A percentile compares a stretch with the other conserved stretches of the same genome.
Evolutionary conservation across 2,797 vertebrate genomes (phyloP).

Genomic region (Sebastes hopkinsi): DNA sequence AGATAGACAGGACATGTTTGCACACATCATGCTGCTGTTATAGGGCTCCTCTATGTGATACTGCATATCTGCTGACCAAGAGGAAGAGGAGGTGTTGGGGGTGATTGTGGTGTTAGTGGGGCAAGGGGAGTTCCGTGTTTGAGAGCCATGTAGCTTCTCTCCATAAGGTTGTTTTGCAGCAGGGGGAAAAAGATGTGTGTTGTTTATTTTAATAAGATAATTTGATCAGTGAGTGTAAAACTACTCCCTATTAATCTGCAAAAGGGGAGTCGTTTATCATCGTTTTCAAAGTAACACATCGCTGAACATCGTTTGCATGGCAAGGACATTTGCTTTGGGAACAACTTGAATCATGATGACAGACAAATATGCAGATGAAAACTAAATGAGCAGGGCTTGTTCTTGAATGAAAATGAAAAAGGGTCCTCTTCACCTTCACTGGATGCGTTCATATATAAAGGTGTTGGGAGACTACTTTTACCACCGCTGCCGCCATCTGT

Average conservation of each 20-base stretch:
- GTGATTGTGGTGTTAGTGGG: neutral
- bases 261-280: neutral
- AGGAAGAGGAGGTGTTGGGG: neutral
- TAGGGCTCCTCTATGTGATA: neutral
- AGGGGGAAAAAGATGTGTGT: neutral
- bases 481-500: neutral
- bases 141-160: neutral
- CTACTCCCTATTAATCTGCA: neutral
- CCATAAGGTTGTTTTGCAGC: neutral
- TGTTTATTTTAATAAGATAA: neutral
- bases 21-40: neutral
- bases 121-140: neutral
- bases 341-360: neutral
- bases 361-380: neutral
- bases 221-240: neutral
- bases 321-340: conserved; percentile 4
- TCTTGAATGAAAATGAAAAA: neutral
- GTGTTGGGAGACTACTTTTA: neutral
- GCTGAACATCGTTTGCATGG: neutral
- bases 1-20: conserved; percentile 1
- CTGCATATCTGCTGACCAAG: neutral
- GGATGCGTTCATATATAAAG: neutral
- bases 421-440: neutral
- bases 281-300: neutral
- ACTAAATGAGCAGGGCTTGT: neutral